A percentile compares a stretch with the other conserved stretches of the same genome.
These are phyloP conservation scores for Rachycentron canadum DNA, from an alignment of 2,797 vertebrate genomes.

Conservation along the genomic window DNA sequence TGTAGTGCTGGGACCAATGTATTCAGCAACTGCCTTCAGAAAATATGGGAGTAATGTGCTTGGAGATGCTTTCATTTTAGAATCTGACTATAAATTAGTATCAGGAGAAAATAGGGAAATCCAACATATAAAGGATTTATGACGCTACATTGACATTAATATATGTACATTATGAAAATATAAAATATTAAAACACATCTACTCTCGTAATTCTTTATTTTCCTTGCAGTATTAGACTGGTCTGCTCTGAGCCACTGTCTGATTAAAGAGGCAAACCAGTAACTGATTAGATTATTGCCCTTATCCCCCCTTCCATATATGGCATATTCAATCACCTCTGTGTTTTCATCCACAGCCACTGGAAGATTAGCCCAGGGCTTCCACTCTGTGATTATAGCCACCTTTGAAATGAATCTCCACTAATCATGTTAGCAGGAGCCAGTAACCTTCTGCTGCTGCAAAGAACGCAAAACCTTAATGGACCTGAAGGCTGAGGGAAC, in stretches of 20 bases:
- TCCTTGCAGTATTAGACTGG: not conserved
- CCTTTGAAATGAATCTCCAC: conserved; percentile 50
- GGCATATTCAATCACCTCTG: conserved; percentile 49
- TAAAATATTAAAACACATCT: conserved; percentile 7
- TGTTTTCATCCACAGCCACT: conserved; percentile 41
- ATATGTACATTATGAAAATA: conserved; percentile 1
- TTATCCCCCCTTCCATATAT: conserved; percentile 21
- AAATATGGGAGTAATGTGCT: not conserved
- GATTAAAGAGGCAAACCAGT: conserved; percentile 32
- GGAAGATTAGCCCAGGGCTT: conserved; percentile 43
- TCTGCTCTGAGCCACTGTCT: conserved; percentile 31
- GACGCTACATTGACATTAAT: not conserved
- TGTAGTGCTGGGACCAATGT: not conserved
- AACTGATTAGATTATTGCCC: conserved; percentile 48
- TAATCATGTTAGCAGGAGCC: conserved; percentile 51
- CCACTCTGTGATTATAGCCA: conserved; percentile 47
- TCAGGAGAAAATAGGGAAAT: not conserved
- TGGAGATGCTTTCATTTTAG: not conserved
- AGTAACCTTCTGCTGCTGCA: conserved; percentile 41
- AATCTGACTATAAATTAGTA: not conserved
- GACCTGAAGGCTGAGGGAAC: conserved; percentile 18
- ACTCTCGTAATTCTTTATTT: conserved; percentile 3
- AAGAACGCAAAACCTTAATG: conserved; percentile 32
- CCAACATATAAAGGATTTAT: conserved; percentile 7
- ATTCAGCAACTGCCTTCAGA: not conserved